phyloP scores from a whole-genome alignment of 1,140 invertebrate genomes.

The Anagrus nilaparvatae region DNA sequence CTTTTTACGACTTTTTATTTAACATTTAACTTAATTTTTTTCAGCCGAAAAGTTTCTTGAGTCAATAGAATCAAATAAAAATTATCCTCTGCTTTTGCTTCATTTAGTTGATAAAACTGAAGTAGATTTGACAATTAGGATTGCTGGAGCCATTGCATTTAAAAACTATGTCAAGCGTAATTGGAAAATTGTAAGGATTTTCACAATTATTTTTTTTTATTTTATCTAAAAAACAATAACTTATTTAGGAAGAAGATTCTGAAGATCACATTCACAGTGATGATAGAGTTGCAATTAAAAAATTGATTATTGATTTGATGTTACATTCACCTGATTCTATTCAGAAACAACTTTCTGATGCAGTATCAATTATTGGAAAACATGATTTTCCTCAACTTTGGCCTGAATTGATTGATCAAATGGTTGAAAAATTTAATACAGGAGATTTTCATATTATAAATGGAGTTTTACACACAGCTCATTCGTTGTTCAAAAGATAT shows the following conservation, averaged over 20 bases:
- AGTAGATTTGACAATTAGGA: conserved; percentile 68
- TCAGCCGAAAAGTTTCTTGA: conserved; percentile 88
- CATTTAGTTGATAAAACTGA: conserved; percentile 72
- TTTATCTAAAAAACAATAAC: conserved; percentile 6
- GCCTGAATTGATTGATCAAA: conserved; percentile 79
- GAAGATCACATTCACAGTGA: conserved; percentile 68
- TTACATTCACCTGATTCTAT: conserved; percentile 78
- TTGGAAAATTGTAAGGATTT: conserved; percentile 73
- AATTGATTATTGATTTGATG: conserved; percentile 86
- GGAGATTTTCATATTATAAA: conserved; percentile 93
- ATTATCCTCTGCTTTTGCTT: conserved; percentile 80
- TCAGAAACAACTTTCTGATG: conserved; percentile 92
- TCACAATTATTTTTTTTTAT: conserved; percentile 1
- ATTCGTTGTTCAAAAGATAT: conserved; percentile 94
- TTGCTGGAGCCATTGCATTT: conserved; percentile 85
- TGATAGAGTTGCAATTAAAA: conserved; percentile 74
- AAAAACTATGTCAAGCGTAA: conserved; percentile 96
- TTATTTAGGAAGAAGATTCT: conserved; percentile 62
- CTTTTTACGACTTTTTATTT: conserved; percentile 5
- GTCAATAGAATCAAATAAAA: conserved; percentile 80
- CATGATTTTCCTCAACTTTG: conserved; percentile 92
- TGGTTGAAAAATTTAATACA: conserved; percentile 84
- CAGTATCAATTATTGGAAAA: conserved; percentile 88
- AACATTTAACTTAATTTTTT: conserved; percentile 27
- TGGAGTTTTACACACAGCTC: conserved; percentile 86